These are phyloP conservation scores for Amitus sp. DNA, from an alignment of 2,888 invertebrate genomes.

Conservation along the genomic window DNA sequence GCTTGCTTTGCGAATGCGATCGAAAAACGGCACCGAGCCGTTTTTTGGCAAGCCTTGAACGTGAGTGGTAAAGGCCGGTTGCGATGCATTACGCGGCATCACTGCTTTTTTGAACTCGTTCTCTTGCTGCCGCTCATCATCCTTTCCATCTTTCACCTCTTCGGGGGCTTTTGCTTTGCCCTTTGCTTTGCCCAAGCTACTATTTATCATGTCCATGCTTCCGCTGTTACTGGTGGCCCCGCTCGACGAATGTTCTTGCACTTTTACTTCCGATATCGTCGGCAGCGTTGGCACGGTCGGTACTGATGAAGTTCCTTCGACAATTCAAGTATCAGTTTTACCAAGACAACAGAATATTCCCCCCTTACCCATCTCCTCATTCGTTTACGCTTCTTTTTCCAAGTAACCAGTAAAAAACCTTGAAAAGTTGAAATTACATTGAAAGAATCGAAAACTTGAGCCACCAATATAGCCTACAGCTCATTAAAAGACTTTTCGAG, in stretches of 20 bases:
- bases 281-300: slow-evolving; percentile 88
- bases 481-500: too few species aligned
- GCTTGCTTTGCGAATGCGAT: slow-evolving; percentile 85
- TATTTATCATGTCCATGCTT: slow-evolving; percentile 59
- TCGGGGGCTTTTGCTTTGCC: slow-evolving; percentile 61
- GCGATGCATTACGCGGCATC: slow-evolving; percentile 86
- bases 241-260: slow-evolving; percentile 72
- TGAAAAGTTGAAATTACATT: too few species aligned
- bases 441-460: too few species aligned
- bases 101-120: slow-evolving; percentile 65
- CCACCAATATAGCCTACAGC: too few species aligned
- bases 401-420: too few species aligned
- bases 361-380: too few species aligned
- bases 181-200: slow-evolving; percentile 53
- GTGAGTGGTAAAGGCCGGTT: slow-evolving; percentile 83
- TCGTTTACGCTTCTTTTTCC: too few species aligned
- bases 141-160: slow-evolving; percentile 62
- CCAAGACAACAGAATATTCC: too few species aligned
- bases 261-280: slow-evolving; percentile 87
- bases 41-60: slow-evolving; percentile 83
- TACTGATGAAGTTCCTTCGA: slow-evolving; percentile 75
- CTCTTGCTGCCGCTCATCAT: slow-evolving; percentile 56
- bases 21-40: slow-evolving; percentile 90
- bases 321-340: slow-evolving; percentile 45
- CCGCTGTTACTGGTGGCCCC: slow-evolving; percentile 68